Evolutionary conservation across 2,797 vertebrate species (phyloP).

Genomic region (Perodicticus potto): DNA sequence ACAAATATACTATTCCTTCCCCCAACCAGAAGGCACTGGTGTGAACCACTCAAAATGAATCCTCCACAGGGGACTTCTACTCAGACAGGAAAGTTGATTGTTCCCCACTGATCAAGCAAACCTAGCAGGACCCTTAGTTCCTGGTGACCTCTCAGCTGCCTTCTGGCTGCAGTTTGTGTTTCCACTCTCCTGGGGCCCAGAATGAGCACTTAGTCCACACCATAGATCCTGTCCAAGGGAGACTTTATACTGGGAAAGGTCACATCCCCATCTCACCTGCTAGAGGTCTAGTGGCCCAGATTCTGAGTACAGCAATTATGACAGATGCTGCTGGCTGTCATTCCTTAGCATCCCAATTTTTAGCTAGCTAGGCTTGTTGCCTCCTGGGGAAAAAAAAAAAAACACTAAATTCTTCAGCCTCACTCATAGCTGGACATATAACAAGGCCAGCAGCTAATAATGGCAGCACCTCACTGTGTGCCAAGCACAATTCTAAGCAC

Average conservation of each 20-base stretch:
- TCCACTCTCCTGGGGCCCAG: neutral
- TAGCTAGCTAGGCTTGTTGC: neutral
- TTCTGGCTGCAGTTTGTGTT: neutral
- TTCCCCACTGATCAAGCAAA: neutral
- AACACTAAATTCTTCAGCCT: neutral
- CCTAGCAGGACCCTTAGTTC: constrained; percentile 8
- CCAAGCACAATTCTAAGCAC: neutral
- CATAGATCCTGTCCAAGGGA: neutral
- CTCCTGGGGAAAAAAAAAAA: neutral
- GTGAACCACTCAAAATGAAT: neutral
- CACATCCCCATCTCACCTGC: neutral
- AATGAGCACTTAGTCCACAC: neutral
- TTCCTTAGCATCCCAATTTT: constrained; percentile 22
- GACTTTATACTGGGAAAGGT: neutral
- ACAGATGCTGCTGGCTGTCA: neutral
- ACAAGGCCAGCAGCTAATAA: neutral
- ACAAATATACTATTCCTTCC: neutral
- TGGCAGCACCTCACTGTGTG: neutral
- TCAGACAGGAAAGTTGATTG: neutral
- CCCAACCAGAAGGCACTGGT: neutral
- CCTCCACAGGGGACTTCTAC: neutral
- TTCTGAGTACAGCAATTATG: neutral
- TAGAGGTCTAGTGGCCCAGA: neutral
- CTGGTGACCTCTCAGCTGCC: neutral
- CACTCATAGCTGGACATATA: neutral